Evolutionary conservation across 1,140 invertebrate species (phyloP).

Genomic region (Saccostrea glomerata): DNA sequence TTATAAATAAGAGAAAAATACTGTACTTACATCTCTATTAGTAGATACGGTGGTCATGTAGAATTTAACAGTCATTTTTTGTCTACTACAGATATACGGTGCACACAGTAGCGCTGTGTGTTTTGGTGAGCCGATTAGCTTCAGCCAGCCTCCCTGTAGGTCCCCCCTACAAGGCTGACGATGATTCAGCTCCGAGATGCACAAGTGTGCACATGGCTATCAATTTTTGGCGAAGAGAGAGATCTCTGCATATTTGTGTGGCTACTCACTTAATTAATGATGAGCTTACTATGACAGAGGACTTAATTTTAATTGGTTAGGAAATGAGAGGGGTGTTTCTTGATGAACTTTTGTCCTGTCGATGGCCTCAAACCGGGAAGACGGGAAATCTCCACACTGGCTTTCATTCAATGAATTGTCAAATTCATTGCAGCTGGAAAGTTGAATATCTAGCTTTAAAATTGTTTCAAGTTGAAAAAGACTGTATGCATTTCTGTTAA

Average conservation of each 20-base stretch:
- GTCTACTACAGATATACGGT: not conserved
- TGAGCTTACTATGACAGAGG: not conserved
- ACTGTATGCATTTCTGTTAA: no score
- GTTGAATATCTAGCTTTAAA: not conserved
- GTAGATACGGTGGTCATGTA: constrained; percentile 12
- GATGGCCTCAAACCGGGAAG: not conserved
- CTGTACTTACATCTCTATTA: not conserved
- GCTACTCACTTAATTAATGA: not conserved
- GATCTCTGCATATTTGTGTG: constrained; percentile 5
- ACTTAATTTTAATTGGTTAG: constrained; percentile 11
- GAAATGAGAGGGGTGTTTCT: not conserved
- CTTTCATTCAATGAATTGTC: not conserved
- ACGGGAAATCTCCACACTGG: constrained; percentile 1
- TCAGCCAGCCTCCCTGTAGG: constrained; percentile 4
- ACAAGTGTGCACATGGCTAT: constrained; percentile 27
- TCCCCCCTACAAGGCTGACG: not conserved
- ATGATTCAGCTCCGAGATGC: constrained; percentile 29
- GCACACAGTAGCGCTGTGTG: constrained; percentile 25
- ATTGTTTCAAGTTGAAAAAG: not conserved
- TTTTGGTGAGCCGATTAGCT: not conserved
- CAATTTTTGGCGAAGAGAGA: not conserved
- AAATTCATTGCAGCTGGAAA: not conserved
- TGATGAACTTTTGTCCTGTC: not conserved
- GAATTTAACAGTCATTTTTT: constrained; percentile 14
- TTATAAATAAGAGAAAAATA: not conserved